Evolutionary conservation across 2,888 invertebrate genomes (phyloP).

Genomic region (Pterostichus niger): DNA sequence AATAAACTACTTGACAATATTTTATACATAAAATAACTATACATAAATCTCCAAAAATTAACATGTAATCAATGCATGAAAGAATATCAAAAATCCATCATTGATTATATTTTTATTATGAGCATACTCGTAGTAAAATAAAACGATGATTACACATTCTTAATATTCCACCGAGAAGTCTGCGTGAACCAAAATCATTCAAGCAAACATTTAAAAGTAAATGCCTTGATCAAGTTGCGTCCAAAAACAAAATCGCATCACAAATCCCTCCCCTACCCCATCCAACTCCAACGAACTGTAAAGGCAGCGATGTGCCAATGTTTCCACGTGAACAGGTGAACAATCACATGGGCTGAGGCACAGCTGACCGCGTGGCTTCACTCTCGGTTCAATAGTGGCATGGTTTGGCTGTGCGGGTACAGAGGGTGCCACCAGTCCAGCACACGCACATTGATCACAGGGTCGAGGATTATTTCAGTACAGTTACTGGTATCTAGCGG

Average conservation of each 20-base stretch:
- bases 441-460: slow-evolving; percentile 79
- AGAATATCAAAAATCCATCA: slow-evolving; percentile 10
- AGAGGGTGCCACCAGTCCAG: slow-evolving; percentile 85
- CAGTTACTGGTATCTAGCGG: slow-evolving; percentile 74
- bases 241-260: slow-evolving; percentile 31
- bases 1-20: slow-evolving; percentile 10
- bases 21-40: slow-evolving; percentile 24
- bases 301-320: slow-evolving; percentile 10
- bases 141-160: slow-evolving; percentile 6
- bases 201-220: slow-evolving; percentile 40
- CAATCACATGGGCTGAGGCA: slow-evolving; percentile 6
- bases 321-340: slow-evolving; percentile 54
- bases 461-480: slow-evolving; percentile 77
- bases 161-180: neutral
- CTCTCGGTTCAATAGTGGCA: slow-evolving; percentile 72
- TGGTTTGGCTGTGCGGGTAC: slow-evolving; percentile 74
- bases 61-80: slow-evolving; percentile 19
- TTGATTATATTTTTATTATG: neutral
- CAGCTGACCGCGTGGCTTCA: slow-evolving; percentile 67
- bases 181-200: slow-evolving; percentile 14
- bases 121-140: slow-evolving; percentile 4
- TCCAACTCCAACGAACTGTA: neutral
- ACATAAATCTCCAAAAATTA: slow-evolving; percentile 2
- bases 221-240: slow-evolving; percentile 13
- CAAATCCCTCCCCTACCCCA: neutral